Base-by-base conservation (phyloP, 2,888 invertebrate genomes). In the Protonemura montana region DNA sequence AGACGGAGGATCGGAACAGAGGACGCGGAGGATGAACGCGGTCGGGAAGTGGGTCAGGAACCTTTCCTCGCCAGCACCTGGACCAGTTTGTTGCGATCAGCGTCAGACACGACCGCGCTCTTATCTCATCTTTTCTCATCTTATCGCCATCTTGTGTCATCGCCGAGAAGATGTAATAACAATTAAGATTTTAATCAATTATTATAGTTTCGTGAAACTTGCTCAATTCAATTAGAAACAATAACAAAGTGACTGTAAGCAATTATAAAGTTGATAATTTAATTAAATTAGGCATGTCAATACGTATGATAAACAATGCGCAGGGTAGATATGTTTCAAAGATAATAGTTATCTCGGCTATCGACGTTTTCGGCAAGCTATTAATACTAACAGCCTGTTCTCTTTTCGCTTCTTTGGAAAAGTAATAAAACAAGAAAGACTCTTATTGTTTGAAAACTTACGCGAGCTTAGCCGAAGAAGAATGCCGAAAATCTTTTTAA, bases 41-140 rank as follows among this genome's bases (percentile, higher is more conserved):
- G 30, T 13, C 78, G 26, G 59, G 81, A 81, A 29, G 29, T 81
- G 81, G 81, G 81, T 30, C 30, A 81, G 81, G 30, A 81, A 81
- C 81, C 81, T 81, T 81, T n/a, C 0, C 28, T 78, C 26, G 78
- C 7, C 25, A 27, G 27, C 78, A 78, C 78, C 78, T 78, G 78
- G 78, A 21, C 59, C 59, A 3, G 59, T 21, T 59, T 13, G 59
- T 59, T 7, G 59, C 59, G 6, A 13, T 59, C 59, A 59, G 1
- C 59, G 59, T 10, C 59, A 13, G 13, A 10, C 59, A 35, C 35
- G 35, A n/a, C n/a, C 35, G 35, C 16, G 16, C 59, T 59, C 59
- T 59, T 21, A 59, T 3, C 59, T 21, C 21, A 59, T 59, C 59
- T 10, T 21, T 2, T 13, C 6, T 13, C 41, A 41, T 41, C 6